Evolutionary conservation across 2,797 vertebrate genomes (phyloP).

Genomic region (Molossus alvarezi): DNA sequence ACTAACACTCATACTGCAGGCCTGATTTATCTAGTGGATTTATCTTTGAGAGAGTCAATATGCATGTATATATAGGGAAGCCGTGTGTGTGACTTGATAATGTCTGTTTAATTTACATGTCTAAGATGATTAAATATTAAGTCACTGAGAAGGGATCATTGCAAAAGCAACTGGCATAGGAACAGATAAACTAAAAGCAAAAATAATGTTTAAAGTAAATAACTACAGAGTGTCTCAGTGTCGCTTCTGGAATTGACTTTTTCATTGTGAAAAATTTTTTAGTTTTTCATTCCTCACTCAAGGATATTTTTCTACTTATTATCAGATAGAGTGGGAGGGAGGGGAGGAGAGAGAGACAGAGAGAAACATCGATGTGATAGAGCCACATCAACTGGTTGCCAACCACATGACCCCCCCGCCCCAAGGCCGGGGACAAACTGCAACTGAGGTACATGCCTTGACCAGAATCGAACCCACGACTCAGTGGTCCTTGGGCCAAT

Average conservation of each 20-base stretch:
- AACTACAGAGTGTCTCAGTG: background rate
- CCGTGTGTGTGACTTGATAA: background rate
- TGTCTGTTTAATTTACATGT: background rate
- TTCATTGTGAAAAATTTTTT: background rate
- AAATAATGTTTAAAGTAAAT: constrained; percentile 31
- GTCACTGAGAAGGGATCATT: background rate
- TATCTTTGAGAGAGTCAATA: background rate
- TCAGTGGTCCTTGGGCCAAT: no score
- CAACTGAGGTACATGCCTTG: no score
- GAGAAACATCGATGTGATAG: no score
- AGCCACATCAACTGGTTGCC: no score
- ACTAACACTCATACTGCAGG: background rate
- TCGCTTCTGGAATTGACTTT: background rate
- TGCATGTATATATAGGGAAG: background rate
- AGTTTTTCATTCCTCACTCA: no score
- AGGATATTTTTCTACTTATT: no score
- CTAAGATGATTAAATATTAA: constrained; percentile 14
- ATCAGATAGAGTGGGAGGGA: no score
- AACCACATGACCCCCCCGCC: no score
- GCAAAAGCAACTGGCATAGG: background rate
- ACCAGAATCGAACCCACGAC: no score
- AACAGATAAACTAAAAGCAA: constrained; percentile 34
- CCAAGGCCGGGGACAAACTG: no score
- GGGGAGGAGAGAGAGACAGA: no score
- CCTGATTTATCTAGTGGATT: background rate